These are phyloP conservation scores for Spermophilus dauricus DNA, from an alignment of 2,113 vertebrate genomes.

Conservation along the genomic window DNA sequence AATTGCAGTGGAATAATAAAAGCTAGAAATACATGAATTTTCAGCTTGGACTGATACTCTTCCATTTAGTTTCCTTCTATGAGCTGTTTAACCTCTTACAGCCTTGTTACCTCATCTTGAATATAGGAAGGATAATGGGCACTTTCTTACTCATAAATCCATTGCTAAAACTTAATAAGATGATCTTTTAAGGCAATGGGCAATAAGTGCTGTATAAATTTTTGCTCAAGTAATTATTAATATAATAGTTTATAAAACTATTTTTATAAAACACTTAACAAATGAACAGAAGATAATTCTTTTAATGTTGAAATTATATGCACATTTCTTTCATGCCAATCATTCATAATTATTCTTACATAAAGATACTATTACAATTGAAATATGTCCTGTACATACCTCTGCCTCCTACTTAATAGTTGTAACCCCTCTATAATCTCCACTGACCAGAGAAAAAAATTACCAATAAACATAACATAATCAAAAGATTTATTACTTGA, in stretches of 20 bases:
- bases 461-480: neutral
- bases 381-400: neutral
- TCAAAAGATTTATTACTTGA: neutral
- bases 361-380: neutral
- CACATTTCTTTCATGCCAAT: neutral
- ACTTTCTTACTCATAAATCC: neutral
- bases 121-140: neutral
- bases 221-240: neutral
- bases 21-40: neutral
- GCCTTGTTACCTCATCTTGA: neutral
- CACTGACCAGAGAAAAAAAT: neutral
- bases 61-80: neutral
- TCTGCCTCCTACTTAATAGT: neutral
- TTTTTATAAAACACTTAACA: neutral
- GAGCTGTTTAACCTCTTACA: neutral
- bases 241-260: neutral
- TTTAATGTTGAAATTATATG: neutral
- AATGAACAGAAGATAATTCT: neutral
- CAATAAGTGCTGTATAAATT: neutral
- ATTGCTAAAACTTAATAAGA: neutral
- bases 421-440: neutral
- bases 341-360: neutral
- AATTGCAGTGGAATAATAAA: neutral
- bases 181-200: neutral
- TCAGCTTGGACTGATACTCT: neutral